phyloP scores from a whole-genome alignment of 2,797 vertebrate genomes.

The Triplophysa bombifrons region DNA sequence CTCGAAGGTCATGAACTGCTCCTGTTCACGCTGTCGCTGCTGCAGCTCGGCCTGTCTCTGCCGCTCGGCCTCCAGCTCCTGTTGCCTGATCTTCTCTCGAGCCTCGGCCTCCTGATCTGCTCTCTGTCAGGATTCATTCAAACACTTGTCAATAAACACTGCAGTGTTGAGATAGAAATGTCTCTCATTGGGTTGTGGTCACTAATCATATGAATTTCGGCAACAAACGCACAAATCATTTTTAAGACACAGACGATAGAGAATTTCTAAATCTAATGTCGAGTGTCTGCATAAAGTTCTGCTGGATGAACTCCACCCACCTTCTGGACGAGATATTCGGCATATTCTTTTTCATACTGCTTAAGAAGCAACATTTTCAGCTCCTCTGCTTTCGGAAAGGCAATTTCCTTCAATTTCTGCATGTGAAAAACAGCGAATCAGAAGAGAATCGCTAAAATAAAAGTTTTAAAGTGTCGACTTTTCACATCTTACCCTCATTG shows the following conservation, averaged over 20 bases:
- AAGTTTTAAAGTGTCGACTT: not conserved
- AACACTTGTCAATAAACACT: constrained; percentile 65
- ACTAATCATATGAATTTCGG: not conserved
- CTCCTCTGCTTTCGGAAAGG: constrained; percentile 93
- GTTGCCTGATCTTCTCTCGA: constrained; percentile 73
- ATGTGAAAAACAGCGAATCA: not conserved
- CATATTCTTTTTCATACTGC: constrained; percentile 88
- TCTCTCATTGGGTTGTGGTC: constrained; percentile 19
- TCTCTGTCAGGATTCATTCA: constrained; percentile 33
- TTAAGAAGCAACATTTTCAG: constrained; percentile 89
- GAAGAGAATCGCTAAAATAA: constrained; percentile 65
- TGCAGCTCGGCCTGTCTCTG: constrained; percentile 85
- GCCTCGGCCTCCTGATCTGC: constrained; percentile 70
- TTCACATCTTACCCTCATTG: constrained; percentile 49
- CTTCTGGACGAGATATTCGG: constrained; percentile 84
- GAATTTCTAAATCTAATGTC: too few species aligned
- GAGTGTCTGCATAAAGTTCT: not conserved
- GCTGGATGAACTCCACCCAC: constrained; percentile 69
- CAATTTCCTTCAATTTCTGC: constrained; percentile 93
- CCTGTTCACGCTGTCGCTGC: constrained; percentile 90
- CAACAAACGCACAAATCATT: not conserved
- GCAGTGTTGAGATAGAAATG: too few species aligned
- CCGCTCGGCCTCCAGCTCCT: constrained; percentile 85
- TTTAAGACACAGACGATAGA: too few species aligned
- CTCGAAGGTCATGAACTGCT: constrained; percentile 93